Evolutionary conservation across 2,797 vertebrate genomes (phyloP), one percentile per base, ranked within the genome.

Genomic region (Triplophysa yarkandensis): DNA sequence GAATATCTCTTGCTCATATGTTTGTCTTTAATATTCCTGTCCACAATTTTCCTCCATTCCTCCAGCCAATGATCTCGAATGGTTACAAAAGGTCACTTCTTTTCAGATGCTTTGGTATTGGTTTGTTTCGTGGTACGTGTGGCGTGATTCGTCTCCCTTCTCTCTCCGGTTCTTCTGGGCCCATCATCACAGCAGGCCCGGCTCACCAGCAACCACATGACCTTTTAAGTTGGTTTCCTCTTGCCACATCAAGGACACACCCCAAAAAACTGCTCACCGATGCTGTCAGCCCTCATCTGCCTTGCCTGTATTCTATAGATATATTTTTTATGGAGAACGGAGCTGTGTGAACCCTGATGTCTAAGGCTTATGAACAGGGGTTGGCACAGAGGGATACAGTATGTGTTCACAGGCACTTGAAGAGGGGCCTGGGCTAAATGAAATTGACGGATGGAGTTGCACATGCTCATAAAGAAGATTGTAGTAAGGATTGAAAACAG

Each of bases 211-310:
- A 89, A 89, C 87, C 86, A 90, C 88, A 87, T 87, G 82, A 82
- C 82, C 77, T 83, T 90, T 90, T 90, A 83, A 92, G 89, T 89
- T 88, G 89, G 87, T 82, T 77, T 82, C 83, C 86, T 86, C 83
- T 66, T 50, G 82, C 91, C 92, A 91, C 92, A 92, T 90, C 85
- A 92, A 89, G 90, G 78, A 65, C 64, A n/a, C 68, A 28, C 63
- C 76, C 55, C 46, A 87, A 86, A 87, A 77, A 70, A 67, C 39
- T 36, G 43, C 68, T 34, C 43, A 71, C 80, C 62, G 82, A 87
- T 87, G 83, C 87, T 85, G 89, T 90, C 89, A 88, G 67, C 87
- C 87, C 80, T 76, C 78, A 86, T 90, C 79, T 82, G 80, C 79
- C 69, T 87, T 84, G 83, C 77, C 81, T 85, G 81, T 85, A 70